Percentiles rank a stretch among this genome's conserved stretches.
phyloP scores from a whole-genome alignment of 2,113 vertebrate genomes.

The Setophaga petechia region DNA sequence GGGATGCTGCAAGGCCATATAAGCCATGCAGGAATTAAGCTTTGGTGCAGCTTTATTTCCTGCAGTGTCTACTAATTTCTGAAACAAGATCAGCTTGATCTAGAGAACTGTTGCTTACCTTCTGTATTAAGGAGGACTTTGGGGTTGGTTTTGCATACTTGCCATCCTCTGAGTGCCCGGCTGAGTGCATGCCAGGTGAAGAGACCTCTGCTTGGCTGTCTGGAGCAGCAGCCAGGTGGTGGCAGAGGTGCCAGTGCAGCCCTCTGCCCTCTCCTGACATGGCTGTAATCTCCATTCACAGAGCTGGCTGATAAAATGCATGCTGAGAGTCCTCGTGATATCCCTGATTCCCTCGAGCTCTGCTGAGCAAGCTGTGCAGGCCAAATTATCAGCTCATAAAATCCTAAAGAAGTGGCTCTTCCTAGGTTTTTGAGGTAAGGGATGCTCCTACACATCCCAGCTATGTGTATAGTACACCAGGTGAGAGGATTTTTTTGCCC shows the following conservation, averaged over 20 bases:
- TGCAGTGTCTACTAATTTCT: background rate
- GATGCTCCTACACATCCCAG: background rate
- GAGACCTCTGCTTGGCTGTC: background rate
- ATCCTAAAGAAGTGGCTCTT: background rate
- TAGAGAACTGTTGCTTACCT: background rate
- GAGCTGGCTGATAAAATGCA: background rate
- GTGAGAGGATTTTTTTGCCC: background rate
- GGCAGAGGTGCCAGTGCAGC: background rate
- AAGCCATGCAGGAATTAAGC: background rate
- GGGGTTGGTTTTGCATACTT: background rate
- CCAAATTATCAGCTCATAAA: background rate
- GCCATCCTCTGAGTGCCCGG: background rate
- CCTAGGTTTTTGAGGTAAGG: background rate
- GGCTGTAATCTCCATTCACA: background rate
- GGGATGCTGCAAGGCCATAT: background rate
- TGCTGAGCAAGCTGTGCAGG: background rate
- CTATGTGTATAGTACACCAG: rapidly evolving
- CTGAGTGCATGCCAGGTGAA: background rate
- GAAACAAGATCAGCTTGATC: background rate
- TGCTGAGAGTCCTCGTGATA: rapidly evolving
- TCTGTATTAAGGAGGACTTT: background rate
- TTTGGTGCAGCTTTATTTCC: background rate
- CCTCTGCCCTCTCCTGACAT: background rate
- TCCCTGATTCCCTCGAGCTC: rapidly evolving
- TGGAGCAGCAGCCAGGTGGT: background rate